phyloP scores from a whole-genome alignment of 2,888 invertebrate species.

The Trachelus stipa region DNA sequence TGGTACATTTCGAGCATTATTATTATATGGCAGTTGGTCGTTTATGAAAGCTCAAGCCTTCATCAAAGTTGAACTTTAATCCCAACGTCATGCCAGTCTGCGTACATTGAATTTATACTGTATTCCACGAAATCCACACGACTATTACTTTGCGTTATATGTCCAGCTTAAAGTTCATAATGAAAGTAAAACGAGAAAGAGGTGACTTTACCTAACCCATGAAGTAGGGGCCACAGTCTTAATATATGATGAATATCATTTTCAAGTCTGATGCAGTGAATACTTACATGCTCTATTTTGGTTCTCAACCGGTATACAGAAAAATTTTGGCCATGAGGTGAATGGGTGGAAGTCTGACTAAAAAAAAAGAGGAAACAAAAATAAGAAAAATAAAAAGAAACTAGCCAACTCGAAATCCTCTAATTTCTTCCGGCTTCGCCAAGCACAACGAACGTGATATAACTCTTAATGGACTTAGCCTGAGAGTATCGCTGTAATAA shows the following conservation, averaged over 20 bases:
- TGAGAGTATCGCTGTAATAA: not conserved
- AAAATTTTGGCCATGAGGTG: too few relatives aligned
- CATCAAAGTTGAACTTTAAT: not conserved
- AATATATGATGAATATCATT: not conserved
- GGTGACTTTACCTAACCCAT: not conserved
- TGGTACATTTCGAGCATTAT: not conserved
- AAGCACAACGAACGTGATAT: slow-evolving; percentile 2
- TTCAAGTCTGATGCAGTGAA: too few relatives aligned
- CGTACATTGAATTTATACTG: not conserved
- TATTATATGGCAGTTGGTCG: not conserved
- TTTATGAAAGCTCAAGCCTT: not conserved
- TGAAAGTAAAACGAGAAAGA: not conserved
- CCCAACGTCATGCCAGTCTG: not conserved
- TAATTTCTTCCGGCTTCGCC: not conserved
- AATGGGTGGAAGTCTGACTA: too few relatives aligned
- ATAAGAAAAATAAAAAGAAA: too few relatives aligned
- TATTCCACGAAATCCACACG: not conserved
- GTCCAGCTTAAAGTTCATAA: not conserved
- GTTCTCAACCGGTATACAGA: too few relatives aligned
- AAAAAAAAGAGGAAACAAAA: too few relatives aligned
- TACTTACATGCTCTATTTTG: too few relatives aligned
- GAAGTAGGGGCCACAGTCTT: not conserved
- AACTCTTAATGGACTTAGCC: not conserved
- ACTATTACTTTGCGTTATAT: not conserved
- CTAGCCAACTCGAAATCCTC: not conserved